These are phyloP conservation scores for Chelonoidis abingdonii DNA, from an alignment of 2,113 vertebrate species.

Conservation along the genomic window DNA sequence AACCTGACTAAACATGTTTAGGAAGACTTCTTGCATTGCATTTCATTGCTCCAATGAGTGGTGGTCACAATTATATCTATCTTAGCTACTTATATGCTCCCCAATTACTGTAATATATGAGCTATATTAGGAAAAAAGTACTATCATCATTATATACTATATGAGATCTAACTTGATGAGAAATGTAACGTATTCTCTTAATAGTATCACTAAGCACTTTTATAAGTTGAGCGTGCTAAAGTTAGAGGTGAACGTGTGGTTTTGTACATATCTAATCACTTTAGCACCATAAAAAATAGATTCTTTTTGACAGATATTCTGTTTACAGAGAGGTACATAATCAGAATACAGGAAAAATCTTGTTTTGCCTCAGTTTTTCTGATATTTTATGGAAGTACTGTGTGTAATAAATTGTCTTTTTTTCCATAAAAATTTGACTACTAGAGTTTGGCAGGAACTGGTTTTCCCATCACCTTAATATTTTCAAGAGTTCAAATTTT, in stretches of 20 bases:
- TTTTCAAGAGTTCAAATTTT: too few relatives aligned
- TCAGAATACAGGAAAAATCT: not conserved
- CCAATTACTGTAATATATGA: not conserved
- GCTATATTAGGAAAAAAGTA: not conserved
- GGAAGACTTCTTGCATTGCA: not conserved
- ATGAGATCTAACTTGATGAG: not conserved
- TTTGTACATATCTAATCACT: not conserved
- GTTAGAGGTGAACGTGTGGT: not conserved
- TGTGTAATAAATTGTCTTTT: not conserved
- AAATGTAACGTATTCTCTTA: not conserved
- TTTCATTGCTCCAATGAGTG: not conserved
- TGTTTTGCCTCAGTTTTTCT: not conserved
- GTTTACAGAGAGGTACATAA: not conserved
- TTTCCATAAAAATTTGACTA: not conserved
- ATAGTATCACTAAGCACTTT: not conserved
- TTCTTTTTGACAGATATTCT: not conserved
- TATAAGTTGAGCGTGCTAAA: not conserved
- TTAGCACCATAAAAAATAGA: not conserved
- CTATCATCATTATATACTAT: not conserved
- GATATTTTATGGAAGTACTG: not conserved
- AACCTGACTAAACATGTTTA: not conserved
- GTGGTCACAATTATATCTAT: too few relatives aligned
- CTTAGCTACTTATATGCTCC: too few relatives aligned
- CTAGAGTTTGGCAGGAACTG: not conserved
- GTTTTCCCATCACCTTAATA: too few relatives aligned